Conservation (phyloP, 2,888 invertebrate species). For the Polydrusus cervinus region DNA sequence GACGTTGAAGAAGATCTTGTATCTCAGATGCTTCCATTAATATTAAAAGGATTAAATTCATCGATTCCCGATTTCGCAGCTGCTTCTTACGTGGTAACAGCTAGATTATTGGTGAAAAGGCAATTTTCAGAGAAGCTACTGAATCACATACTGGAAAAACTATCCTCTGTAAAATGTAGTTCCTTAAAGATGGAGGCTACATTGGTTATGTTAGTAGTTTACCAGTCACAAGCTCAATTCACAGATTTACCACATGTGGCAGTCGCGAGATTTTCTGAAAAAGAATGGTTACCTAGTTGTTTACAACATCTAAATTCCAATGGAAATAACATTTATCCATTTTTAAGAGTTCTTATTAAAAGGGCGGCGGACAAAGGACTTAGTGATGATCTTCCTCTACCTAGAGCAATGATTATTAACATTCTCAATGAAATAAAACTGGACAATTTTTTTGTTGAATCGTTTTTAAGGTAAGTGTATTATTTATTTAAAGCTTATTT, state of each 20-base stretch:
- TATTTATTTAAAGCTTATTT: not conserved
- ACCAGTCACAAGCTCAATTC: conserved; percentile 76
- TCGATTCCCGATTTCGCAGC: conserved; percentile 81
- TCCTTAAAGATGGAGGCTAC: conserved; percentile 78
- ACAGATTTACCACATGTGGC: conserved; percentile 72
- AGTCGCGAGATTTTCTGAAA: conserved; percentile 72
- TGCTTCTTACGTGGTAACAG: conserved; percentile 82
- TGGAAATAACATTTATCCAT: conserved; percentile 75
- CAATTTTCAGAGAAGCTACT: conserved; percentile 75
- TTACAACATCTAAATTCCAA: conserved; percentile 74
- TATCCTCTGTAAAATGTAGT: conserved; percentile 72
- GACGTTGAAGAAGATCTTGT: conserved; percentile 77
- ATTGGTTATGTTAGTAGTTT: conserved; percentile 80
- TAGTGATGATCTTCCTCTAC: conserved; percentile 70
- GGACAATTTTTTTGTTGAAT: conserved; percentile 34
- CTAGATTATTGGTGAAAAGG: conserved; percentile 80
- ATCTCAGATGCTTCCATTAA: conserved; percentile 79
- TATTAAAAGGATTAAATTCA: conserved; percentile 83
- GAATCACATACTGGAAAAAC: conserved; percentile 76
- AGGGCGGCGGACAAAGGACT: conserved; percentile 74
- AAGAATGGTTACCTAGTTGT: conserved; percentile 71
- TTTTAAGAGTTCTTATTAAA: conserved; percentile 75
- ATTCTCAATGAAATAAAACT: conserved; percentile 69
- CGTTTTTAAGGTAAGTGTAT: conserved; percentile 41
- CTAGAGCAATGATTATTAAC: conserved; percentile 74